Evolutionary conservation across 2,888 invertebrate genomes (phyloP), one percentile per base, ranked within the genome.

Genomic region (Lamellibrachia satsuma): DNA sequence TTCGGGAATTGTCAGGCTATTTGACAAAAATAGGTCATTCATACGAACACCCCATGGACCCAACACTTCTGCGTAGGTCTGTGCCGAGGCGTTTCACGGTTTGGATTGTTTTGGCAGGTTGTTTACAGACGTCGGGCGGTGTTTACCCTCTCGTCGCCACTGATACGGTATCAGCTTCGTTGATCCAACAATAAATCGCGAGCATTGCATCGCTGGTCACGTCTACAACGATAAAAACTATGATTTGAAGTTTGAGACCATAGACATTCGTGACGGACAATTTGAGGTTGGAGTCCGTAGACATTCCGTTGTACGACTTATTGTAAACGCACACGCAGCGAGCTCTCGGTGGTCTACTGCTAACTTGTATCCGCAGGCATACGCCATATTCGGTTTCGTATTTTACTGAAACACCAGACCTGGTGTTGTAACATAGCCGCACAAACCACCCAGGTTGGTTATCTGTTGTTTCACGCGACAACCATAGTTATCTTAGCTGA

Each of bases 71-170:
- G 75, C 39, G 39, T 39, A 39, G 39, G 39, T 75, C 22, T 75
- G 7, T 75, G n/a, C 22, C 75, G 75, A 15, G 75, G 75, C 75
- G 22, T 0, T 39, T 39, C 39, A 39, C 39, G 39, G 39, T 15
- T 75, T 75, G 75, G 75, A 75, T 75, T 22, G 75, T 75, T 75
- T 75, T 75, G 75, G 75, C 75, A 75, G 75, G 15, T 75, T 75
- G 75, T 75, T 75, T 75, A 75, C 75, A 75, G 15, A 15, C n/a
- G 75, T 75, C 75, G 75, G 75, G 15, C 75, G 75, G 75, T 75
- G 75, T 75, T 75, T 75, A 75, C 75, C 75, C 22, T 75, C 75
- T 22, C 22, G 22, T 22, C 75, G n/a, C 11, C 75, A 15, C 75
- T 75, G 75, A 75, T 75, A 75, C 75, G 0, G 75, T 75, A 75